Evolutionary conservation across 37 sponge, comb jelly and placozoan genomes (phyloP), one percentile per base, ranked within the genome.

Genomic region (Cliona cf. orientalis): DNA sequence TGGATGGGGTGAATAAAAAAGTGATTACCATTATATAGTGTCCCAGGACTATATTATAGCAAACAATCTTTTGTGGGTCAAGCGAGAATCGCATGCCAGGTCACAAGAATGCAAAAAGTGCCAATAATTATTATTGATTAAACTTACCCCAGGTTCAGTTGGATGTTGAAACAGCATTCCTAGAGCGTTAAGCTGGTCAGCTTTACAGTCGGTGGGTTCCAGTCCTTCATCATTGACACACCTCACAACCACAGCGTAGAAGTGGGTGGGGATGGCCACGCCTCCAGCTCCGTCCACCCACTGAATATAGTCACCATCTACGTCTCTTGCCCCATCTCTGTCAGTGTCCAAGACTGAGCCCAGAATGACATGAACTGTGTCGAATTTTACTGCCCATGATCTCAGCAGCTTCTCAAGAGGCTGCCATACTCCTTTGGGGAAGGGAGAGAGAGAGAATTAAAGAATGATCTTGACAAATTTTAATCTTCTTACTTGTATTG

Each of bases 131-230:
- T 77, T 39, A 80, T 84, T 46, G 56, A 69, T 42, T 85, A 87
- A 71, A 75, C 92, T 43, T 92, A 95, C 62, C 69, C 91, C 36
- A 41, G 90, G 34, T 85, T 88, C 86, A 80, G 91, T 9, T 25
- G 62, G 62, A 34, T 75, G 76, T 43, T 60, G 62, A 6, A 75
- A 34, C 42, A 60, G 42, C 23, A 75, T 28, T 7, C 76, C 76
- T 21, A 59, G 26, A 34, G 33, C 5, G 5, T 37, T 23, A 32
- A 79, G 23, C 37, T 46, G 6, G 1, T 46, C 37, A 19, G 57
- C 46, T 2, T n/a, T 59, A 67, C 67, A 65, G 42, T n/a, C 59
- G 28, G 40, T 69, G 34, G 67, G 31, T 25, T 59, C 77, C 35
- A 5, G 17, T 3, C 32, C 59, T 3, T 31, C 62, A n/a, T n/a